Evolutionary conservation across 2,797 vertebrate genomes (phyloP).

Genomic region (Gymnoscopelus microlampas): DNA sequence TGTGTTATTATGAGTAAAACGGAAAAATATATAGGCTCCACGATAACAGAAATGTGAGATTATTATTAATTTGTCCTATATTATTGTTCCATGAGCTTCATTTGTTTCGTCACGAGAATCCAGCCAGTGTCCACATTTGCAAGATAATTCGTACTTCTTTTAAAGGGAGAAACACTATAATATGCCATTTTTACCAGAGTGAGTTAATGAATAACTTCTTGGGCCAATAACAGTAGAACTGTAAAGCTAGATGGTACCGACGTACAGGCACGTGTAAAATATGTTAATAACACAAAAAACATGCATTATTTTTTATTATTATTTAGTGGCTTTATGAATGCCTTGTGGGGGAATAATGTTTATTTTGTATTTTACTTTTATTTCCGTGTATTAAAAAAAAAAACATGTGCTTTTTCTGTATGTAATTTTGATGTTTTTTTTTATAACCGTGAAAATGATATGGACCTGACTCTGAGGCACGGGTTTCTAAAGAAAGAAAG

Average conservation of each 20-base stretch:
- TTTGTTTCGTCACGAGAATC: slow-evolving; percentile 55
- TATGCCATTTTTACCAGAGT: slow-evolving; percentile 41
- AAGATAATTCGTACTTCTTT: slow-evolving; percentile 34
- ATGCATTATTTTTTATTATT: slow-evolving; percentile 94
- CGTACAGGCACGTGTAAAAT: slow-evolving; percentile 89
- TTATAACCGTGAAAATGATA: slow-evolving; percentile 87
- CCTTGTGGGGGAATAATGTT: slow-evolving; percentile 82
- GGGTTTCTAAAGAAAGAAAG: slow-evolving; percentile 62
- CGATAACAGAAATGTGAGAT: slow-evolving; percentile 61
- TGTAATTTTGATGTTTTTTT: slow-evolving; percentile 88
- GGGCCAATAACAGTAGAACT: slow-evolving; percentile 51
- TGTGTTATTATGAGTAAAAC: not conserved
- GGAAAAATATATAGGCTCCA: slow-evolving; percentile 11
- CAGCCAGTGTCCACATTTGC: slow-evolving; percentile 54
- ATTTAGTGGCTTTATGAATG: slow-evolving; percentile 90
- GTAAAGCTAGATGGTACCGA: slow-evolving; percentile 76
- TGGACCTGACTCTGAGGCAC: slow-evolving; percentile 72
- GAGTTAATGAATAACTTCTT: slow-evolving; percentile 28
- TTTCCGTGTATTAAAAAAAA: slow-evolving; percentile 89
- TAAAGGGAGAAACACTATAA: slow-evolving; percentile 41
- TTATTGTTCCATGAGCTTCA: slow-evolving; percentile 59
- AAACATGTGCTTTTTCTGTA: slow-evolving; percentile 87
- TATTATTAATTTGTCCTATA: slow-evolving; percentile 46
- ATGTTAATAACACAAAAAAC: slow-evolving; percentile 92
- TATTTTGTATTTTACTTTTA: slow-evolving; percentile 81